Evolutionary conservation across 2,888 invertebrate species (phyloP).

Genomic region (Acheta domesticus): DNA sequence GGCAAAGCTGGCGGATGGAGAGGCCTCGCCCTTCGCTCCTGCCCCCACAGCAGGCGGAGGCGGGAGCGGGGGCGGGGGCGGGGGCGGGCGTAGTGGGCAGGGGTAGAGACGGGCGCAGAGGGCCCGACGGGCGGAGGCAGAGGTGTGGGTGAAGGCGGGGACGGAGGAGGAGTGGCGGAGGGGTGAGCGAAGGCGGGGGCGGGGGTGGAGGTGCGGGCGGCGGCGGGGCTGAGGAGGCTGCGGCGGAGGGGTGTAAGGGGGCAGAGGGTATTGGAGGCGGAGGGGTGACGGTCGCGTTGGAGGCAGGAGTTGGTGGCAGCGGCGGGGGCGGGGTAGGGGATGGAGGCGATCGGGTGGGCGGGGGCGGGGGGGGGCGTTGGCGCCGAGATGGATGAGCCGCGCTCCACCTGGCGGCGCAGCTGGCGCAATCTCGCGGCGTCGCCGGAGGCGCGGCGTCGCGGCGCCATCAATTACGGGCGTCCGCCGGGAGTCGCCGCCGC

Average conservation of each 20-base stretch:
- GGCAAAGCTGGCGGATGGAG: no score
- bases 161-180: not conserved
- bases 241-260: not conserved
- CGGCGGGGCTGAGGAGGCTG: not conserved
- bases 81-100: no score
- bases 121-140: not conserved
- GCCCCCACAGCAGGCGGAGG: no score
- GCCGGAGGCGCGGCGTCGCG: not conserved
- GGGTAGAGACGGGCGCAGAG: not conserved
- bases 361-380: not conserved
- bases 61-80: no score
- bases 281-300: not conserved
- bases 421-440: conserved; percentile 2
- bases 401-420: not conserved
- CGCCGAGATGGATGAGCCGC: not conserved
- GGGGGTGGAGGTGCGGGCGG: not conserved
- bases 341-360: not conserved
- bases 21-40: no score
- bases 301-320: not conserved
- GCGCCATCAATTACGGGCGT: not conserved
- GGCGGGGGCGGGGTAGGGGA: not conserved
- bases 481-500: no score
- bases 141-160: not conserved
- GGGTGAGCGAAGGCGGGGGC: not conserved
- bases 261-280: no score